Base-by-base conservation (phyloP, 2,888 invertebrate species). In the Fragum fragum region DNA sequence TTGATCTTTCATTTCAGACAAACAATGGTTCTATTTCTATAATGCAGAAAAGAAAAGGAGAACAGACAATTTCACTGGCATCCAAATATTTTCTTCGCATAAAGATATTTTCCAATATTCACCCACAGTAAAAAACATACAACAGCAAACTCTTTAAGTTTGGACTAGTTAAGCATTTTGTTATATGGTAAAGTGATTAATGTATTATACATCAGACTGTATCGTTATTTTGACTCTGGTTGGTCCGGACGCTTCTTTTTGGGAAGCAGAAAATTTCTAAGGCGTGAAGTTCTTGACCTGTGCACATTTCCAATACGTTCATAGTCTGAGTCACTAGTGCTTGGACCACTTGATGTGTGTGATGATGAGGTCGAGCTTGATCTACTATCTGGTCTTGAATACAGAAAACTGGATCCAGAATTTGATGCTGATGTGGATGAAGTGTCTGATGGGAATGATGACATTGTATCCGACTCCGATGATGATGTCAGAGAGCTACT, bases 201-300 rank as follows among this genome's bases (percentile, higher is more conserved):
- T n/a, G n/a, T n/a, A n/a, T n/a, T n/a, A n/a, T n/a, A n/a, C n/a
- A n/a, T n/a, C n/a, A n/a, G n/a, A n/a, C n/a, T n/a, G 3, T 36
- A 36, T 42, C 66, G n/a, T 23, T 66, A 23, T n/a, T 68, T 28
- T n/a, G 76, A 76, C 26, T 73, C 52, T 32, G 80, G 80, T 23
- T 76, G 80, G 6, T 76, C 72, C 21, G 80, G 73, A 1, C 80
- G 55, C 23, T 73, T 72, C 28, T 68, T 59, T 21, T 32, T 47
- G 16, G 69, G 66, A 18, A 70, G 75, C 7, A 74, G 42, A 66
- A 66, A 66, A 71, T 69, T 42, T 68, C 28, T 61, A 6, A 47
- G 16, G 29, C 42, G 9, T 23, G 61, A 63, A 5, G 29, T 36
- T 28, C 42, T 61, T 29, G 47, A 61, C 21, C 53, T 42, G 18